phyloP scores from a whole-genome alignment of 30 jellyfish, hydroid and myxozoan species.

The Pseudorhiza aurosa region DNA sequence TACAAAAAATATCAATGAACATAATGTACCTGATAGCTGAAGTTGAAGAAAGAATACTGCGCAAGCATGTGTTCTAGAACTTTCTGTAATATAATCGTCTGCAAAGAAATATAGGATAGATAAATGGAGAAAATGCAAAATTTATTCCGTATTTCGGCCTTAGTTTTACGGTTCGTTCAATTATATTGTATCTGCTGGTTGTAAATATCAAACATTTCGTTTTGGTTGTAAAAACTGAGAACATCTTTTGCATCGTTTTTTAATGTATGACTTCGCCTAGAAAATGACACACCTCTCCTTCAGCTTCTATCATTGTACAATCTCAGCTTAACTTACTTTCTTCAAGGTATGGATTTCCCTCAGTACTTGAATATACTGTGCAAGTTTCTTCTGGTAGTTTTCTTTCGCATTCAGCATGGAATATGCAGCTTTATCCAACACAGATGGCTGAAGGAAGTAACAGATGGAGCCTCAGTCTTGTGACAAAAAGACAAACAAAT shows the following conservation, averaged over 20 bases:
- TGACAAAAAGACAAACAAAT: no score
- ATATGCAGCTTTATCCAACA: slow-evolving; percentile 90
- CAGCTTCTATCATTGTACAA: no score
- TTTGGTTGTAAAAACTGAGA: no score
- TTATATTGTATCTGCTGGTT: no score
- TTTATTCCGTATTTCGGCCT: no score
- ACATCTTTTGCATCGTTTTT: no score
- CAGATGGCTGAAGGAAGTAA: slow-evolving; percentile 50
- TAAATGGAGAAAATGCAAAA: no score
- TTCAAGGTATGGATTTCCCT: slow-evolving; percentile 68
- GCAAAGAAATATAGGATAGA: slow-evolving; percentile 3
- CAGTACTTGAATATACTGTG: slow-evolving; percentile 71
- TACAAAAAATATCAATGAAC: not conserved
- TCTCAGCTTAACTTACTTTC: slow-evolving; percentile 61
- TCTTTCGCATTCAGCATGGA: slow-evolving; percentile 89
- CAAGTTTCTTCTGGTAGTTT: slow-evolving; percentile 80
- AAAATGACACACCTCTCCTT: no score
- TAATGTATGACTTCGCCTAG: no score
- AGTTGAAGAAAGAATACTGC: slow-evolving; percentile 93
- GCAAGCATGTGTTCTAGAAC: slow-evolving; percentile 99
- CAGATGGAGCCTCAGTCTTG: no score
- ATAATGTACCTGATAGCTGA: slow-evolving; percentile 85
- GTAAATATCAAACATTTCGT: no score
- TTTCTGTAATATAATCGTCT: slow-evolving; percentile 72
- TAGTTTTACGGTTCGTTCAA: no score